Evolutionary conservation across 2,888 invertebrate genomes (phyloP), one percentile per base, ranked within the genome.

Genomic region (Chesias legatella): DNA sequence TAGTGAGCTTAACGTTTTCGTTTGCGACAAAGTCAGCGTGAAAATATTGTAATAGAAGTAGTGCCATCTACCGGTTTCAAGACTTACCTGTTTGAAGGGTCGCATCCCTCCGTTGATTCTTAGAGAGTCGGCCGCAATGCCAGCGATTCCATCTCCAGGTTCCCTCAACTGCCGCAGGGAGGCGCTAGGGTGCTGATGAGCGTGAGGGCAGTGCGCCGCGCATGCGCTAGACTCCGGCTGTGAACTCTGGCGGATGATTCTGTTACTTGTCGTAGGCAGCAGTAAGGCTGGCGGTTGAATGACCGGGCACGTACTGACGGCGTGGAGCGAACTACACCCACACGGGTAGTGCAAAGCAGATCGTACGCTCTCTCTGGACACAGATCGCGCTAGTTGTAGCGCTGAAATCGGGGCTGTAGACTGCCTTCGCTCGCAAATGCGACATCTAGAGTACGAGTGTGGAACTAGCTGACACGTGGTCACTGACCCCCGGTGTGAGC

Each of bases 31-130:
- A 34, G 43, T 31, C 22, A 30, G 42, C 38, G 32, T 39, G 39
- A 45, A 47, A 25, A 51, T 41, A 30, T 13, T n/a, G n/a, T n/a
- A n/a, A 29, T n/a, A 20, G 30, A 33, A 58, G 56, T 65, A 62
- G 63, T 78, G 83, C 83, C 84, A 84, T 72, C 88, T 85, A 74
- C 43, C 48, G 59, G 60, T 42, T 52, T 40, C 34, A 33, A 33
- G 53, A 73, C 89, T 84, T 91, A 96, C 96, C 94, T 98, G 97
- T 86, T 96, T 96, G 88, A 98, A 98, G 75, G 96, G 97, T 62
- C 97, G 92, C 91, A 98, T 96, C 67, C 97, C 98, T 53, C 98
- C 98, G 88, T 98, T 98, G 86, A 98, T 96, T 68, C 98, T 91
- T 62, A 98, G 91, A 43, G 97, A 97, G 86, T 98, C 98, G 33